phyloP scores from a whole-genome alignment of 2,113 vertebrate genomes.

The Halichoeres trimaculatus region DNA sequence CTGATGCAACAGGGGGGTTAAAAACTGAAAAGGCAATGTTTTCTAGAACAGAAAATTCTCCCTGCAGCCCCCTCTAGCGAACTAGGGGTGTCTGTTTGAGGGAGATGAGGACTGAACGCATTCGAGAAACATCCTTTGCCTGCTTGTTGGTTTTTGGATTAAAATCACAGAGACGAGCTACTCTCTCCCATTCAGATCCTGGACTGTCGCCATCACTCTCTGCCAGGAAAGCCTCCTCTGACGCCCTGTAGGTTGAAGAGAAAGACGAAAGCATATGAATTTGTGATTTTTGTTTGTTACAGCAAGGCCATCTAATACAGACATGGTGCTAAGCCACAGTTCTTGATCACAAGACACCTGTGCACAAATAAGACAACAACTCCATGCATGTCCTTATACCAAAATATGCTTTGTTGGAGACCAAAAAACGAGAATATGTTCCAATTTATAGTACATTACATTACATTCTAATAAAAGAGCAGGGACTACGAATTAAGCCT shows the following conservation, averaged over 20 bases:
- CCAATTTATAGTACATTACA: neutral
- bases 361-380: neutral
- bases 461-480: conserved; percentile 16
- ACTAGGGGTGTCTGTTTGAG: conserved; percentile 96
- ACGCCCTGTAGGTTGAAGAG: conserved; percentile 83
- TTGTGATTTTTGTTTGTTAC: conserved; percentile 2
- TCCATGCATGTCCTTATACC: conserved; percentile 55
- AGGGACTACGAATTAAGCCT: neutral
- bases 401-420: conserved; percentile 3
- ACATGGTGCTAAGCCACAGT: conserved; percentile 10
- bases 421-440: neutral
- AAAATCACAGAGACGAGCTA: conserved; percentile 98
- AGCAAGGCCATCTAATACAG: conserved; percentile 16
- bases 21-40: conserved; percentile 69
- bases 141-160: conserved; percentile 99
- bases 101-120: conserved; percentile 98
- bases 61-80: conserved; percentile 82
- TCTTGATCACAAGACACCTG: conserved; percentile 25
- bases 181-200: conserved; percentile 95
- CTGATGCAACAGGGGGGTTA: conserved; percentile 49
- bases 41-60: conserved; percentile 21
- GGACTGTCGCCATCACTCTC: conserved; percentile 91
- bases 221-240: conserved; percentile 94
- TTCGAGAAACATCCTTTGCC: conserved; percentile 96
- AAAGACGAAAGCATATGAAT: neutral